Evolutionary conservation across 1,140 invertebrate genomes (phyloP), one percentile per base, ranked within the genome.

Genomic region (Condylostylus longicornis): DNA sequence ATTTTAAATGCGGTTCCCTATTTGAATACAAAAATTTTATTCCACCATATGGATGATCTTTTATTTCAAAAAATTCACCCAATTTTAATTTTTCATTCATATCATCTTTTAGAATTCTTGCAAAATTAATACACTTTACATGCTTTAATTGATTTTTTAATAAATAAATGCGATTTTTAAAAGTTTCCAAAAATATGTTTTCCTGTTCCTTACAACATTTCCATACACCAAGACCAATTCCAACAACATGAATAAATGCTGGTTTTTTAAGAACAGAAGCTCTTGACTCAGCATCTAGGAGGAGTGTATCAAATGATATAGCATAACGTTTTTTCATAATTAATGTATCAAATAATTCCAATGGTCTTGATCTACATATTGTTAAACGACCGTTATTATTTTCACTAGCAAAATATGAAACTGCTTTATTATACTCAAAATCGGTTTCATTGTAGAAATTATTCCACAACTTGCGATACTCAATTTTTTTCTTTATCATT

Each of bases 151-250:
- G 7, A 7, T 7, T 7, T n/a, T 8, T 8, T n/a, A 25, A n/a
- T 8, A 25, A 7, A 8, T 25, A 8, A 7, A 25, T 8, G 7
- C 23, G 7, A 8, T 25, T n/a, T 25, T n/a, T n/a, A 25, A 25
- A 25, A 8, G 23, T 8, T n/a, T 8, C 7, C 23, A 67, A 45
- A 40, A 63, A 69, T 2, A 67, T 51, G 21, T 65, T 56, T 2
- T 49, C 38, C 48, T 69, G 66, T 40, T 68, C 66, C 3, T 34
- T 30, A 0, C 61, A 62, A 40, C 58, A 53, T 43, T 49, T 64
- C 67, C 67, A 69, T 6, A 68, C 67, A 3, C 67, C 66, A 12
- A 69, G 45, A 44, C 67, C 67, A n/a, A 25, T 25, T 25, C 23
- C 23, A n/a, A 25, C 23, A 25, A 25, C 23, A 25, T 25, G 23